These are phyloP conservation scores for Trichosurus vulpecula DNA, from an alignment of 2,797 vertebrate genomes.

Conservation along the genomic window DNA sequence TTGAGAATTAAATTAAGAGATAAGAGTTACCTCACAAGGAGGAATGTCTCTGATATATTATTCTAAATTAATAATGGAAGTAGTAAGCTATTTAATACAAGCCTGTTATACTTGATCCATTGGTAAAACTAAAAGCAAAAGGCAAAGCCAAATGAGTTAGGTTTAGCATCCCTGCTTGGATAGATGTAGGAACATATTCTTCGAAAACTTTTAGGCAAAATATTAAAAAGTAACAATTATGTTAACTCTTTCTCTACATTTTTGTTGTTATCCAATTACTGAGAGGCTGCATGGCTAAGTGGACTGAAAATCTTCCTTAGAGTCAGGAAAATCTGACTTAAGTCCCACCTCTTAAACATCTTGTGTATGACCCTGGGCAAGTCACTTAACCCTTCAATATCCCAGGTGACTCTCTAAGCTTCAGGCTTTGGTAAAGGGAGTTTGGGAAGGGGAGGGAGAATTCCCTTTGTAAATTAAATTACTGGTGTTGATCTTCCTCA, in stretches of 20 bases:
- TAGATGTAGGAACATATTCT: conserved; percentile 44
- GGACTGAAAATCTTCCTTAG: neutral
- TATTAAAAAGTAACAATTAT: conserved; percentile 71
- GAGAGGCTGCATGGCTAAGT: neutral
- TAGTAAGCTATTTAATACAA: neutral
- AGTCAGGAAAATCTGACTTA: neutral
- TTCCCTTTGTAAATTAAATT: neutral
- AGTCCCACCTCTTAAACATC: neutral
- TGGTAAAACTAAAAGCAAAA: conserved; percentile 58
- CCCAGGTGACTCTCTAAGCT: neutral
- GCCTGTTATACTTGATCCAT: neutral
- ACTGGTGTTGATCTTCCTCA: neutral
- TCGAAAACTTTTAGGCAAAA: conserved; percentile 56
- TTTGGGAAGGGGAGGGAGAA: neutral
- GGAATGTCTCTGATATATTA: neutral
- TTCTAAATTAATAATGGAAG: conserved; percentile 29
- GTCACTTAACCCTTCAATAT: neutral
- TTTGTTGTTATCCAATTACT: conserved; percentile 65
- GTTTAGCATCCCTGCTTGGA: neutral
- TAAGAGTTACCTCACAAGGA: neutral
- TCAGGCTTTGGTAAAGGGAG: neutral
- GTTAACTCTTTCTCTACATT: conserved; percentile 54
- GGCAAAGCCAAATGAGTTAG: neutral
- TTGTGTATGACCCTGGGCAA: neutral
- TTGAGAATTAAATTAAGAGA: conserved; percentile 19